Percentiles rank a stretch among this genome's conserved stretches.
Conservation (phyloP, 2,888 invertebrate species). For the Cordilura impudica region DNA sequence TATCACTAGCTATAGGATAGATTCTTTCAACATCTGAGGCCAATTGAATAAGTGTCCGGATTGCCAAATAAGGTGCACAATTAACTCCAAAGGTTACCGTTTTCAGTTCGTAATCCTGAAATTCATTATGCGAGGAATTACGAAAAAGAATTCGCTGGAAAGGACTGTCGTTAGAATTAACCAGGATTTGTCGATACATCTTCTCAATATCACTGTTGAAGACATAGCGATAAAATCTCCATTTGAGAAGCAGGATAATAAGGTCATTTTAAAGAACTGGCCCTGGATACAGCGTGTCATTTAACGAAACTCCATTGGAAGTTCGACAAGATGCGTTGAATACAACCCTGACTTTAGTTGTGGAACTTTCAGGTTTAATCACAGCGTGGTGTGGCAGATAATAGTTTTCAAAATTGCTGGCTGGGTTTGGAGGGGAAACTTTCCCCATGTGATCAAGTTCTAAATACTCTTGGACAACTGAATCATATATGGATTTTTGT, state of each 20-base stretch:
- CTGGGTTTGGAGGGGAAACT: no score
- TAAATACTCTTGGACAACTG: slow-evolving; percentile 10
- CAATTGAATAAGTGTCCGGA: no score
- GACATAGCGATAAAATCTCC: slow-evolving; percentile 13
- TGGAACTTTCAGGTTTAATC: slow-evolving; percentile 18
- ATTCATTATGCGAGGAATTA: no score
- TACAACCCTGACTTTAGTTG: slow-evolving; percentile 14
- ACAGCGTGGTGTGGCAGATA: slow-evolving; percentile 23
- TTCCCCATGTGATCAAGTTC: slow-evolving; percentile 16
- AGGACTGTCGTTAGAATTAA: neutral
- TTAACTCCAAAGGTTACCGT: no score
- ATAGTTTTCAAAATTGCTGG: no score
- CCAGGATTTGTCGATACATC: slow-evolving; percentile 8
- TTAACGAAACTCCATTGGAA: neutral
- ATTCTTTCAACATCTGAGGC: no score
- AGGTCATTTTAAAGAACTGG: slow-evolving; percentile 9
- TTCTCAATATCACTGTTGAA: no score
- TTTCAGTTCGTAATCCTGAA: no score
- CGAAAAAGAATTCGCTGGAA: no score
- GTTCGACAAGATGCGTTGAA: slow-evolving; percentile 15
- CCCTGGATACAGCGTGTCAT: slow-evolving; percentile 2
- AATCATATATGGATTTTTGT: slow-evolving; percentile 10
- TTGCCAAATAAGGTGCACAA: no score
- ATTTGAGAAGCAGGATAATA: slow-evolving; percentile 1
- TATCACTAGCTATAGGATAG: no score